Base-by-base conservation (phyloP, 2,113 vertebrate species). In the Semnopithecus entellus region DNA sequence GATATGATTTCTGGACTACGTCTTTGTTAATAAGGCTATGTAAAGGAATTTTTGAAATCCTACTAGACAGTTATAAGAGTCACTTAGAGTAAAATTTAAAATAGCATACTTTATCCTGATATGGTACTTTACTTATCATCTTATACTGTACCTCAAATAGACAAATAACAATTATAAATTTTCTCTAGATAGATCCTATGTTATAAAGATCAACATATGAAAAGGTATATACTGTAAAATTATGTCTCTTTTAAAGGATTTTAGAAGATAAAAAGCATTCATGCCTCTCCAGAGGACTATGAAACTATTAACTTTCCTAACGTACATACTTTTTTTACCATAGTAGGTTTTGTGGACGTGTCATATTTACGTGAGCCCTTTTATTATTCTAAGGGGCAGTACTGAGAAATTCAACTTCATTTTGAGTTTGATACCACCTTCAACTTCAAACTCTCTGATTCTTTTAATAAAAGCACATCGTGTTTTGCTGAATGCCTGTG, bases 401-500 rank as follows among this genome's bases (percentile, higher is more conserved):
- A 84, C 10, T 55, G 30, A 78, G 10, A 90, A 81, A 94, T 70
- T 61, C n/a, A 20, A 57, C 17, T 73, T 93, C 78, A 64, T 96
- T 91, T 92, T 96, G 57, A 68, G 17, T 97, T 92, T 18, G 35
- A 30, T 43, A 88, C 8, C n/a, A 81, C 43, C 8, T 95, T 93
- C 30, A 59, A 27, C 32, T 52, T 55, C 8, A 55, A 59, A 92
- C 87, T 95, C 75, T 85, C n/a, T 35, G 35, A 81, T 89, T 94
- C 52, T 93, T 95, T 94, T 76, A 87, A 64, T 85, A 93, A 97
- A 90, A 97, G 23, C 59, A 79, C 48, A 88, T 64, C 12, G 10
- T 96, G 78, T 90, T 96, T 98, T 98, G 35, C 87, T 76, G 88
- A 97, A 78, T n/a, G 73, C 66, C 82, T 52, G 32, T 92, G 30